A percentile compares a stretch with the other conserved stretches of the same genome.
These are phyloP conservation scores for Drosophila stalkeri DNA, from an alignment of 2,888 invertebrate species.

Conservation along the genomic window DNA sequence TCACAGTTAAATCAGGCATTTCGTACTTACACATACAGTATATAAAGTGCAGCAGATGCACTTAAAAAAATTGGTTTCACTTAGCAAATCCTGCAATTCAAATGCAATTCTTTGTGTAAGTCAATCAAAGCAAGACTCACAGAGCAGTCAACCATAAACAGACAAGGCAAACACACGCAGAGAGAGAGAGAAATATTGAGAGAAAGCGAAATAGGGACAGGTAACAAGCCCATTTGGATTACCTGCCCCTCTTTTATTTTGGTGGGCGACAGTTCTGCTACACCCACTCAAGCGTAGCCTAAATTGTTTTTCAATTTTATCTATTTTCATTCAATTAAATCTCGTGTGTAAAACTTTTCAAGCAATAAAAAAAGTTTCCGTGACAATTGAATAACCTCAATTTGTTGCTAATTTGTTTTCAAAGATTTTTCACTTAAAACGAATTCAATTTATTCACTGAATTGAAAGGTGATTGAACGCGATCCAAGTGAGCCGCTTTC, in stretches of 20 bases:
- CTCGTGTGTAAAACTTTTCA: conserved; percentile 13
- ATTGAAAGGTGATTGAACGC: conserved; percentile 12
- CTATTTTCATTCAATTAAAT: conserved; percentile 60
- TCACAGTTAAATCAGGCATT: not conserved
- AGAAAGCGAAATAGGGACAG: not conserved
- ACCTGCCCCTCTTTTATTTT: not conserved
- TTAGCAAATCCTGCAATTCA: not conserved
- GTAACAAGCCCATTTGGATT: conserved; percentile 6
- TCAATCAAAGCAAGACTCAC: conserved; percentile 12
- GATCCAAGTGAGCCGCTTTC: not conserved
- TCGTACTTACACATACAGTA: not conserved
- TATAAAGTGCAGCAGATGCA: conserved; percentile 5
- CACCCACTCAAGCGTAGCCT: conserved; percentile 43
- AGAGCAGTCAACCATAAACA: conserved; percentile 32
- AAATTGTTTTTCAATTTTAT: conserved; percentile 54
- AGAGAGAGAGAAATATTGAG: not conserved
- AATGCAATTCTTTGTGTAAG: conserved; percentile 5
- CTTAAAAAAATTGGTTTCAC: conserved; percentile 2
- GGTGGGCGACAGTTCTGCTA: not conserved
- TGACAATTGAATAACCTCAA: conserved; percentile 13
- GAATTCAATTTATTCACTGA: not conserved
- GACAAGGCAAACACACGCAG: not conserved
- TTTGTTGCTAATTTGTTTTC: conserved; percentile 16
- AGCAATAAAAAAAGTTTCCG: conserved; percentile 1
- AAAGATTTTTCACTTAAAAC: conserved; percentile 20